These are phyloP conservation scores for Zaprionus camerounensis DNA, from an alignment of 1,140 invertebrate species.

Conservation along the genomic window DNA sequence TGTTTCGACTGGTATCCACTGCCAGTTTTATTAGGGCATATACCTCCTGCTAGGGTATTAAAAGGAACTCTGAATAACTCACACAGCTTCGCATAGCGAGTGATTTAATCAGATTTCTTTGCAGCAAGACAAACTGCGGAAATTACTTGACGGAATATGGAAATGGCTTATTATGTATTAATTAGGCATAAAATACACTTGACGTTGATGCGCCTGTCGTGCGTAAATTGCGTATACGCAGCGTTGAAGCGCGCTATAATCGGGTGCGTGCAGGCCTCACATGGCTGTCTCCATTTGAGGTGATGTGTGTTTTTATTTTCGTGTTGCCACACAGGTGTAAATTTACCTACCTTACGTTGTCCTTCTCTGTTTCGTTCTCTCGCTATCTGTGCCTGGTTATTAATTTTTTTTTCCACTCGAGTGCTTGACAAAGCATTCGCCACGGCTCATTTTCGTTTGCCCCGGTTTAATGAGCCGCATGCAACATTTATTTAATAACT, in stretches of 20 bases:
- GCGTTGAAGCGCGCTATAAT: conserved; percentile 27
- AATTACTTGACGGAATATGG: conserved; percentile 30
- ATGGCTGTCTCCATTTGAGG: not conserved
- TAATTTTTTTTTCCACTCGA: conserved; percentile 61
- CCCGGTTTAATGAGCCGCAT: conserved; percentile 73
- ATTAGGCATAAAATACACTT: conserved; percentile 51
- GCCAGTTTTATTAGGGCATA: not conserved
- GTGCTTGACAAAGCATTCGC: conserved; percentile 35
- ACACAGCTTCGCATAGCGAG: conserved; percentile 6
- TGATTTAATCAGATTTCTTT: conserved; percentile 60
- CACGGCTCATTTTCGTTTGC: conserved; percentile 36
- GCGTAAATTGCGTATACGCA: conserved; percentile 47
- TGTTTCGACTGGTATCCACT: too few relatives aligned
- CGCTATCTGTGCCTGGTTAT: conserved; percentile 42
- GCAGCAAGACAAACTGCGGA: conserved; percentile 45
- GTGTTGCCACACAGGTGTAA: conserved; percentile 48
- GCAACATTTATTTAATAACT: conserved; percentile 79
- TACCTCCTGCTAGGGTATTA: not conserved
- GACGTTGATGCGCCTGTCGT: conserved; percentile 26
- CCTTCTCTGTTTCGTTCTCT: conserved; percentile 10
- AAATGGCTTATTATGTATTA: conserved; percentile 71
- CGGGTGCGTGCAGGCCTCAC: conserved; percentile 12
- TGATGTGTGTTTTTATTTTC: conserved; percentile 35
- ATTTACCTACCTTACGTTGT: conserved; percentile 26
- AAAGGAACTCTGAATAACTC: conserved; percentile 15